Conservation (phyloP, 2,888 invertebrate genomes). For the Acrobasis consociella region DNA sequence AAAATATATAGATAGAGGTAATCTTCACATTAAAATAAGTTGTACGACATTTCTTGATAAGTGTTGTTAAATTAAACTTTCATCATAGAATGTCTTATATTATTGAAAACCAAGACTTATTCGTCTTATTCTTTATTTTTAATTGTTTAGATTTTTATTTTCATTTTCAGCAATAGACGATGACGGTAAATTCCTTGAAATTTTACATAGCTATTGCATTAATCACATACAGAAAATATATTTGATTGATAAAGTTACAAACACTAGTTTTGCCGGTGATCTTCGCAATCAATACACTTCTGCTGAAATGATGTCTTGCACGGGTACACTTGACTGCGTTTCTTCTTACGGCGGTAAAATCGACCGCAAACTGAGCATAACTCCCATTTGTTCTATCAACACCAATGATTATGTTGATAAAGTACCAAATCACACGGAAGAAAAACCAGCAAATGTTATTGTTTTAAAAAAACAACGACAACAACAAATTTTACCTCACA, state of each 20-base stretch:
- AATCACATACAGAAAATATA: conserved; percentile 24
- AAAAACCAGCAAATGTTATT: conserved; percentile 35
- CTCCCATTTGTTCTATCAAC: conserved; percentile 55
- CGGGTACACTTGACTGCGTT: not conserved
- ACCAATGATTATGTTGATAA: conserved; percentile 40
- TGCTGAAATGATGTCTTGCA: not conserved
- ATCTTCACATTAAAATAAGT: not conserved
- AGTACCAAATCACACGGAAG: conserved; percentile 22
- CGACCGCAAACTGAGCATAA: conserved; percentile 44
- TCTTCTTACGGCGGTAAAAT: conserved; percentile 20
- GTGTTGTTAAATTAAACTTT: not conserved
- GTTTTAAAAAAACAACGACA: conserved; percentile 32
- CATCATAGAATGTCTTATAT: not conserved
- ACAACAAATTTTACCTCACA: not conserved
- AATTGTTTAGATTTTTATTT: conserved; percentile 10
- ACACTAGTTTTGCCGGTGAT: conserved; percentile 23
- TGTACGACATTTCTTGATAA: not conserved
- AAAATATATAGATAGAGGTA: conserved; percentile 4
- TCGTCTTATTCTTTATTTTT: not conserved
- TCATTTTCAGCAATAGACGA: conserved; percentile 33
- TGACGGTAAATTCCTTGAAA: conserved; percentile 22
- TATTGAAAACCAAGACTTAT: not conserved
- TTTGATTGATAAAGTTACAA: conserved; percentile 39
- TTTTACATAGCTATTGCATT: conserved; percentile 7
- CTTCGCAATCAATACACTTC: conserved; percentile 9